Evolutionary conservation across 1,140 invertebrate species (phyloP).

Genomic region (Luehdorfia chinensis): DNA sequence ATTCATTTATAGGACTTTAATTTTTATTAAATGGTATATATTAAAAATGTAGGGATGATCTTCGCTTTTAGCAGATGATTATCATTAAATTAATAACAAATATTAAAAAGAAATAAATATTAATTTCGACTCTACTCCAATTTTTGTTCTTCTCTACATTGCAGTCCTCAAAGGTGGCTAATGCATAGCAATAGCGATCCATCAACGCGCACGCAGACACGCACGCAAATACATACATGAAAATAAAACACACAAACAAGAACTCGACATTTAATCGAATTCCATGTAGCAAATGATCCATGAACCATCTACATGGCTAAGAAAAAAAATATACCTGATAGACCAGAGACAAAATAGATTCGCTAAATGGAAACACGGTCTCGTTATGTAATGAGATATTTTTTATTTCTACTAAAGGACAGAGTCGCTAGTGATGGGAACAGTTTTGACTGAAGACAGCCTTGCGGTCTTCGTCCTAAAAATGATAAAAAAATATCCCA

Average conservation of each 20-base stretch:
- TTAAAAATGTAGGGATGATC: no score
- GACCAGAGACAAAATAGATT: background rate
- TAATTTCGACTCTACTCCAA: background rate
- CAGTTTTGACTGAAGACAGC: no score
- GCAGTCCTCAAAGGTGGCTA: constrained; percentile 1
- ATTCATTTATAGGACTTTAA: no score
- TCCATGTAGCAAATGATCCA: constrained; percentile 28
- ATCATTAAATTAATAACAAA: no score
- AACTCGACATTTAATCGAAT: constrained; percentile 19
- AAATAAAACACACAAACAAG: constrained; percentile 10
- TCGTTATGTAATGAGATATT: background rate
- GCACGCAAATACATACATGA: constrained; percentile 3
- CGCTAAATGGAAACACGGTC: background rate
- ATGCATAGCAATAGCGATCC: background rate
- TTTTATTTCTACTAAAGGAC: no score
- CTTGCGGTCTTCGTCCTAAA: no score
- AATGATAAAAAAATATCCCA: no score
- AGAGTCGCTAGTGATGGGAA: no score
- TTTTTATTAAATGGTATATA: no score
- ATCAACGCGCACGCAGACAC: background rate
- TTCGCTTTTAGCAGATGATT: no score
- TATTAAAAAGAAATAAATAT: background rate
- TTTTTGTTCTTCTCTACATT: background rate
- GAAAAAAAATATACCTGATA: background rate
- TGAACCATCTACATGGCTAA: background rate